These are phyloP conservation scores for Porites lutea DNA, from an alignment of 64 coral and sea anemone genomes.

Conservation along the genomic window DNA sequence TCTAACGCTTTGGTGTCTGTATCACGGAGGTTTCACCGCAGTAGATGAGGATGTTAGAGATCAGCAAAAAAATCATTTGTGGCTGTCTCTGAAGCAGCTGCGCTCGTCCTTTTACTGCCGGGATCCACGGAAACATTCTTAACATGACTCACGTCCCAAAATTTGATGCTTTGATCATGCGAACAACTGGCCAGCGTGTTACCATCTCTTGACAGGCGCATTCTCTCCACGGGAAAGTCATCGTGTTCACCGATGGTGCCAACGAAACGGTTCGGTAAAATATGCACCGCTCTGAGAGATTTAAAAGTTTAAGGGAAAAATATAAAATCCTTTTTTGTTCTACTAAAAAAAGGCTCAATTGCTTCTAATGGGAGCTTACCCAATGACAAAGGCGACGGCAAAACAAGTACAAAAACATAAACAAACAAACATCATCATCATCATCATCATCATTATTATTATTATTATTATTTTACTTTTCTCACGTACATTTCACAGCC, in stretches of 20 bases:
- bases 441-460: too few relatives aligned
- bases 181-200: slow-evolving; percentile 85
- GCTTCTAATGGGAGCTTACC: too few relatives aligned
- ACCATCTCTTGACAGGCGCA: slow-evolving; percentile 77
- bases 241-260: slow-evolving; percentile 89
- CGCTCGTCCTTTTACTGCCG: slow-evolving; percentile 53
- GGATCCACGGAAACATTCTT: slow-evolving; percentile 53
- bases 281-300: slow-evolving; percentile 78
- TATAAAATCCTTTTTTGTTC: too few relatives aligned
- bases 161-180: slow-evolving; percentile 91
- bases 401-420: too few relatives aligned
- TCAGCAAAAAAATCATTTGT: slow-evolving; percentile 90
- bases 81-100: background rate
- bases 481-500: too few relatives aligned
- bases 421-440: too few relatives aligned
- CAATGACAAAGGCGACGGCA: too few relatives aligned
- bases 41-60: slow-evolving; percentile 35
- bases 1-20: too few relatives aligned
- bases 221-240: slow-evolving; percentile 94
- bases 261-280: slow-evolving; percentile 86
- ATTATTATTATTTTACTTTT: too few relatives aligned
- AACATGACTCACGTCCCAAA: slow-evolving; percentile 88
- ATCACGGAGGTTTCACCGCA: too few relatives aligned
- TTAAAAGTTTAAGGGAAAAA: background rate
- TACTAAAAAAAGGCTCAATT: too few relatives aligned